Percentiles rank a stretch among this genome's conserved stretches.
These are phyloP conservation scores for Leptinotarsa haldemani DNA, from an alignment of 2,888 invertebrate species.

Conservation along the genomic window DNA sequence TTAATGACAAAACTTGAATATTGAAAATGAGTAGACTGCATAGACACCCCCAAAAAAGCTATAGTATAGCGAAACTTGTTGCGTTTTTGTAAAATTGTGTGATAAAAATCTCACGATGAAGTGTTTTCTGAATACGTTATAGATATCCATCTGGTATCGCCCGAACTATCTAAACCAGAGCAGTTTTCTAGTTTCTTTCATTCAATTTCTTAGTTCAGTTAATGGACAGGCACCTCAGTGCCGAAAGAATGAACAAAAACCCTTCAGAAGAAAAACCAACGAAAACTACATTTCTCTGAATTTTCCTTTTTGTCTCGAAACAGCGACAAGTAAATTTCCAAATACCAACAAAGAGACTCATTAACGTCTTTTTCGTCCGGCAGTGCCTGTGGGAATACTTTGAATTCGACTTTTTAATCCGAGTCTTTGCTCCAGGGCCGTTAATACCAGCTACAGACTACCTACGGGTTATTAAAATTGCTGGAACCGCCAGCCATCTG, in stretches of 20 bases:
- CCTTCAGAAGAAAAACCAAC: neutral
- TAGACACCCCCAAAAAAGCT: too few relatives aligned
- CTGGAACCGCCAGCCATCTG: neutral
- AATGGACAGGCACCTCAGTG: neutral
- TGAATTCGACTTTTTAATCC: conserved; percentile 40
- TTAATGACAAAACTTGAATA: too few relatives aligned
- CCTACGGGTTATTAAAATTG: conserved; percentile 33
- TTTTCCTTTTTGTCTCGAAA: neutral
- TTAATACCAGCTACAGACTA: conserved; percentile 29
- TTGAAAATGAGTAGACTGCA: too few relatives aligned
- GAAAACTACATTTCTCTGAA: neutral
- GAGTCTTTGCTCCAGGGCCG: conserved; percentile 27
- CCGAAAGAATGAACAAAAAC: neutral
- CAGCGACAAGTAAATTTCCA: conserved; percentile 27
- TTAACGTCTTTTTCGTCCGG: conserved; percentile 32
- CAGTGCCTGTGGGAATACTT: conserved; percentile 28
- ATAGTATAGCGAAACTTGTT: too few relatives aligned
- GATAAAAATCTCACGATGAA: too few relatives aligned
- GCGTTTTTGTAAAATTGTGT: too few relatives aligned
- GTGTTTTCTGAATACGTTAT: too few relatives aligned
- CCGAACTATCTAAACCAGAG: too few relatives aligned
- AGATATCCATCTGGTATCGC: too few relatives aligned
- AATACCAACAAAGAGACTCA: conserved; percentile 35
- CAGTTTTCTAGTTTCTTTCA: neutral
- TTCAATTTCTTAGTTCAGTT: neutral